Base-by-base conservation (phyloP, 2,888 invertebrate genomes). In the Heliconius cydno region DNA sequence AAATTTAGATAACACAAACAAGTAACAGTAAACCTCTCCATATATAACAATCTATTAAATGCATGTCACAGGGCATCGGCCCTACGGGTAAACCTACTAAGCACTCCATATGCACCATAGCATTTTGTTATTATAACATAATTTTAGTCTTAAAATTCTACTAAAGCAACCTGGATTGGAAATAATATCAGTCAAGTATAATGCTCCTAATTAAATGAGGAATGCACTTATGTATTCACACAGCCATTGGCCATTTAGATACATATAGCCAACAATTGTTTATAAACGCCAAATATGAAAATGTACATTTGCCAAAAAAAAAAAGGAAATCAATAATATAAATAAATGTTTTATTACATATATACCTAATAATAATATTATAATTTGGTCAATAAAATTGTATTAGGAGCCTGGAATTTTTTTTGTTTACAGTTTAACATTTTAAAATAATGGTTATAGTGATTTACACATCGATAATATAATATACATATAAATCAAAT, bases 1-100 rank as follows among this genome's bases (percentile, higher is more conserved):
- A 87, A 89, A 90, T 88, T 88, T 88, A 84, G 87, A 87, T 86
- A 85, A 86, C 85, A 88, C 92, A 84, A 92, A 93, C 91, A 91
- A 92, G 87, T 91, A 93, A 94, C 94, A 93, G 88, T 94, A 92
- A 91, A 94, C 87, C 88, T 92, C 91, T 90, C 88, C 89, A 92
- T 90, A 92, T 92, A 91, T 93, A 94, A 94, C 93, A 94, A 93
- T 86, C 92, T 94, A 94, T 90, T 94, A 94, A 94, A 94, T 94
- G 94, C 94, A 94, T 88, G 88, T 91, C 88, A 84, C 84, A 89
- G 91, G 92, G 91, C 87, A 87, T 88, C 87, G 89, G 89, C 91
- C 92, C 88, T 88, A 87, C 85, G 84, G 84, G 83, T 84, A 85
- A 82, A 85, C 82, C 84, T 84, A 86, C 78, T 25, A 84, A 85